A percentile compares a stretch with the other conserved stretches of the same genome.
Conservation (phyloP, 2,888 invertebrate genomes). For the Sesamia inferens region DNA sequence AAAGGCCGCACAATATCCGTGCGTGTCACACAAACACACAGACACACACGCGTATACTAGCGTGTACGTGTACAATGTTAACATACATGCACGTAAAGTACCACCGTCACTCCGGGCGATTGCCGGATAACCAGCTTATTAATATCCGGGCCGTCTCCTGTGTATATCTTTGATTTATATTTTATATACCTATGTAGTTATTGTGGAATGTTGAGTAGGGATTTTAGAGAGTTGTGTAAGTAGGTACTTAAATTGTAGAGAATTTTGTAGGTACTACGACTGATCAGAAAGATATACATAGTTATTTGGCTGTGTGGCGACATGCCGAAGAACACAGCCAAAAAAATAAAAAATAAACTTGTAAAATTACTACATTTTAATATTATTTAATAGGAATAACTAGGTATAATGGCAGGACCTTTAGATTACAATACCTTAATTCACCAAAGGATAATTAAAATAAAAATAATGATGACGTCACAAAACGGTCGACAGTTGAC, state of each 20-base stretch:
- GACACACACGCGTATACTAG: slow-evolving; percentile 43
- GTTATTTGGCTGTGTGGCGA: neutral
- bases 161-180: slow-evolving; percentile 66
- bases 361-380: neutral
- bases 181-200: slow-evolving; percentile 39
- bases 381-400: neutral
- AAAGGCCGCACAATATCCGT: slow-evolving; percentile 64
- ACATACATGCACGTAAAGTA: slow-evolving; percentile 58
- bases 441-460: slow-evolving; percentile 23
- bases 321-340: neutral
- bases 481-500: slow-evolving; percentile 60
- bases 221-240: slow-evolving; percentile 22
- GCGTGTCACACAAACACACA: slow-evolving; percentile 49
- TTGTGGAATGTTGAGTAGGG: neutral
- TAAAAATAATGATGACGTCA: slow-evolving; percentile 39
- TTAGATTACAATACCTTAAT: neutral
- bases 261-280: neutral
- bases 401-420: neutral
- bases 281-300: neutral
- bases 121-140: slow-evolving; percentile 79
- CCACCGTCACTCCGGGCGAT: slow-evolving; percentile 73
- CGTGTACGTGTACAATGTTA: slow-evolving; percentile 49
- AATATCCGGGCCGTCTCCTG: slow-evolving; percentile 78
- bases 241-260: neutral
- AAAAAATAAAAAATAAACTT: too few relatives aligned